Conservation (phyloP, 2,797 vertebrate species). For the Siniperca scherzeri region DNA sequence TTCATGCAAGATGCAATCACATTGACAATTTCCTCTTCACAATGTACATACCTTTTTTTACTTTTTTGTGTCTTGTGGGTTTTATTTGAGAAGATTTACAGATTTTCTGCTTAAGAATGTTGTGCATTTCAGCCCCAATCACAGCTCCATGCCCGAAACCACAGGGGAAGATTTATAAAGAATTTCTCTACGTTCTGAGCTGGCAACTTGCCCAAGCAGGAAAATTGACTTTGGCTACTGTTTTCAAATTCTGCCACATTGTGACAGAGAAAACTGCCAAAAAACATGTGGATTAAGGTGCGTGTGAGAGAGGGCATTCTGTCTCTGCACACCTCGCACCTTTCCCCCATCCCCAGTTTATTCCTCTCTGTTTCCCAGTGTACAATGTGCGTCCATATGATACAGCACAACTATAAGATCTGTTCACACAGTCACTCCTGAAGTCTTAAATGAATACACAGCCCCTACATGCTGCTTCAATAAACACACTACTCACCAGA, state of each 20-base stretch:
- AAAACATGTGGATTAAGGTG: slow-evolving; percentile 19
- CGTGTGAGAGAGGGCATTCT: slow-evolving; percentile 14
- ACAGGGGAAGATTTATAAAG: not conserved
- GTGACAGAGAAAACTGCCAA: slow-evolving; percentile 33
- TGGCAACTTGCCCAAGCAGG: slow-evolving; percentile 30
- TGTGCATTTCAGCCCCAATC: not conserved
- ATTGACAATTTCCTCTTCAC: not conserved
- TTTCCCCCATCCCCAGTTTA: not conserved
- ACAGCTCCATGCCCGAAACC: slow-evolving; percentile 18
- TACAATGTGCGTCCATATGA: slow-evolving; percentile 18
- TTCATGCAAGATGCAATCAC: not conserved
- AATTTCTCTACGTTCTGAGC: not conserved
- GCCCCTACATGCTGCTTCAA: slow-evolving; percentile 45
- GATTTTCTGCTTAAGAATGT: not conserved
- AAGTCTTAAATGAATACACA: slow-evolving; percentile 63
- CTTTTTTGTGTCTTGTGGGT: not conserved
- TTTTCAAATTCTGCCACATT: slow-evolving; percentile 31
- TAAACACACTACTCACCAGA: slow-evolving; percentile 67
- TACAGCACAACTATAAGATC: slow-evolving; percentile 56
- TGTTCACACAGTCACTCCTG: slow-evolving; percentile 66
- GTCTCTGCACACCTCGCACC: not conserved
- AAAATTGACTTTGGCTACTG: slow-evolving; percentile 19
- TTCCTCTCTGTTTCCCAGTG: slow-evolving; percentile 4
- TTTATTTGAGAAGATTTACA: not conserved
- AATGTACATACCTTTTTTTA: not conserved